Conservation (phyloP, 2,888 invertebrate genomes). For the Cyclophora albipunctata region DNA sequence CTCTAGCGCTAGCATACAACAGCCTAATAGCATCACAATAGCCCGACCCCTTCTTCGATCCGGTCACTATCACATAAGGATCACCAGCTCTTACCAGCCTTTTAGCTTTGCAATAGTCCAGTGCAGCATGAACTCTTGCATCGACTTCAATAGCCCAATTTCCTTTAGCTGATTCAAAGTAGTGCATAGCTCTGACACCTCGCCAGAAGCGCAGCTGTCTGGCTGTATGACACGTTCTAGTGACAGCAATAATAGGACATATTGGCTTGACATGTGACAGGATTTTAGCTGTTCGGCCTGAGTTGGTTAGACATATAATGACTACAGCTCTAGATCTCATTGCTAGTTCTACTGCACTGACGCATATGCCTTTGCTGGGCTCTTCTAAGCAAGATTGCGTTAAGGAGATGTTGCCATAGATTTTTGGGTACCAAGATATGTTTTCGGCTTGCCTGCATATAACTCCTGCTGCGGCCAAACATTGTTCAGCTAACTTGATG, state of each 20-base stretch:
- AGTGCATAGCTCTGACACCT: constrained; percentile 70
- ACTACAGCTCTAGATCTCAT: constrained; percentile 49
- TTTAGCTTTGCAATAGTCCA: constrained; percentile 66
- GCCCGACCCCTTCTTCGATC: constrained; percentile 56
- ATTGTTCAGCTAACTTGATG: constrained; percentile 76
- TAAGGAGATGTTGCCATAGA: constrained; percentile 82
- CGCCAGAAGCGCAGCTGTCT: constrained; percentile 75
- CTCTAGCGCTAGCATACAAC: constrained; percentile 56
- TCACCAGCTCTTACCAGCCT: constrained; percentile 55
- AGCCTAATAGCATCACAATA: constrained; percentile 60
- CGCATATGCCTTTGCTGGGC: constrained; percentile 69
- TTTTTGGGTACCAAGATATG: constrained; percentile 85
- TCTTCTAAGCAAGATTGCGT: constrained; percentile 75
- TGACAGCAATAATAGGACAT: constrained; percentile 85
- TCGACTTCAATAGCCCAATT: constrained; percentile 56
- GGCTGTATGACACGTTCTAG: constrained; percentile 79
- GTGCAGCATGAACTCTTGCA: constrained; percentile 48
- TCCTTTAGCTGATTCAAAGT: constrained; percentile 49
- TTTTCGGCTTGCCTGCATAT: constrained; percentile 92
- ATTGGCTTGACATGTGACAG: constrained; percentile 80
- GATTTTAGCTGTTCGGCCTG: constrained; percentile 81
- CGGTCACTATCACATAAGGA: constrained; percentile 55
- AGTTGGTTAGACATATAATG: constrained; percentile 86
- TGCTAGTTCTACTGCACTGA: constrained; percentile 58
- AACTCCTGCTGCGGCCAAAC: constrained; percentile 81